Conservation (phyloP, 2,113 vertebrate genomes). For the Grus americana region DNA sequence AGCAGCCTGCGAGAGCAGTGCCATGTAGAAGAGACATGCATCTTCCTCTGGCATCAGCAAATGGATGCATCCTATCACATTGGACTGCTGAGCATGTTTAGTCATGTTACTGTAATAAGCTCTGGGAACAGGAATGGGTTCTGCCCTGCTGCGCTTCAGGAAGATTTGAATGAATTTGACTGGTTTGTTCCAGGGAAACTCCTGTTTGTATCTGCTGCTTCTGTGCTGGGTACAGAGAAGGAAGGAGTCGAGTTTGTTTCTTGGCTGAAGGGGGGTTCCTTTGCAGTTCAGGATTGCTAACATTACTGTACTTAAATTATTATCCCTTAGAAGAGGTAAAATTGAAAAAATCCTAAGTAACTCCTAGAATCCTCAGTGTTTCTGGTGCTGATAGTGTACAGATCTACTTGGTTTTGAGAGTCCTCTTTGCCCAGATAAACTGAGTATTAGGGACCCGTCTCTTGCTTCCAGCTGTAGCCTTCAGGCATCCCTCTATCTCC, state of each 20-base stretch:
- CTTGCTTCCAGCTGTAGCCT: not conserved
- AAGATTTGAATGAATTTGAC: constrained; percentile 46
- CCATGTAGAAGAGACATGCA: constrained; percentile 42
- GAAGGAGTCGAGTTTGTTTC: not conserved
- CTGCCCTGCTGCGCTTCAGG: not conserved
- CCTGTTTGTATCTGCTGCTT: not conserved
- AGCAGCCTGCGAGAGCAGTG: constrained; percentile 45
- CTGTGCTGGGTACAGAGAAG: not conserved
- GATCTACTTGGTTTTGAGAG: not conserved
- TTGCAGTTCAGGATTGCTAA: not conserved
- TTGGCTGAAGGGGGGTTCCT: not conserved
- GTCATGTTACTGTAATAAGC: constrained; percentile 51
- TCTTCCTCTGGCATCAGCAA: constrained; percentile 58
- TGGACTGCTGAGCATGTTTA: constrained; percentile 32
- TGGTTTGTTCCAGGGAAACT: constrained; percentile 35
- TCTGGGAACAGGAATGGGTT: constrained; percentile 23
- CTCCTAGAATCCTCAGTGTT: not conserved
- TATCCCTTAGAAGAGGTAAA: not conserved
- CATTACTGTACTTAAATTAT: not conserved
- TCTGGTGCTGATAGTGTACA: not conserved
- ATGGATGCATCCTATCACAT: constrained; percentile 50
- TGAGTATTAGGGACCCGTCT: not conserved
- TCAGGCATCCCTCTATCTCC: not conserved
- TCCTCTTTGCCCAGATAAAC: not conserved
- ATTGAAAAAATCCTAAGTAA: not conserved